Evolutionary conservation across 2,113 vertebrate genomes (phyloP), one percentile per base, ranked within the genome.

Genomic region (Holacanthus passer): DNA sequence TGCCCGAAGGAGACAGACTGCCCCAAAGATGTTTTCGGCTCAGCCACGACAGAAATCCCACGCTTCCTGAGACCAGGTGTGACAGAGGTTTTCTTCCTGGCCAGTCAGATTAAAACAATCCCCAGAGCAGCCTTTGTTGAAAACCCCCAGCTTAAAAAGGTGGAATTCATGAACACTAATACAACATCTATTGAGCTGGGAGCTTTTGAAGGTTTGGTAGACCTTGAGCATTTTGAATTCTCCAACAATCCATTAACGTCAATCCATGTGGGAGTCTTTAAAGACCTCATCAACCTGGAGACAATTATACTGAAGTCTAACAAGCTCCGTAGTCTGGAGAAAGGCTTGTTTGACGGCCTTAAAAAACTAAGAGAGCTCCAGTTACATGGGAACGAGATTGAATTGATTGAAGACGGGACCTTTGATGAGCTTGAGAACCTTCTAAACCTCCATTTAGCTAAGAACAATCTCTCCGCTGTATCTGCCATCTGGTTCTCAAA

Each of bases 341-440:
- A 88, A 48, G 95, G 95, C 20, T 83, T 96, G 27, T 96, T 96
- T 81, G 91, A 96, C 11, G 86, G 86, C 24, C 88, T 96, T n/a
- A 41, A 11, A 31, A 92, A 92, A 2, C 16, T 96, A 68, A 64
- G 0, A 73, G 75, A 93, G 1, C 83, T 96, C 7, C 78, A 64
- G 1, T 74, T 97, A 77, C 83, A 96, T 22, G 60, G 35, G 4
- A 96, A 96, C 71, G 24, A 91, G 3, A 96, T 96, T 7, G 24
- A 71, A 41, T 86, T 75, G 1, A 93, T 97, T 73, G 95, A 96
- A 73, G 92, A 95, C 3, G 95, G 92, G 1, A 50, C 90, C 19
- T 97, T 97, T 87, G 93, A 97, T 58, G 84, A 89, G 24, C 92
- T 96, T 0, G 56, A 91, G 48, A 95, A 91, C 68, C 93, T 96